Base-by-base conservation (phyloP, 2,888 invertebrate species). In the Dolichopus griseipennis region DNA sequence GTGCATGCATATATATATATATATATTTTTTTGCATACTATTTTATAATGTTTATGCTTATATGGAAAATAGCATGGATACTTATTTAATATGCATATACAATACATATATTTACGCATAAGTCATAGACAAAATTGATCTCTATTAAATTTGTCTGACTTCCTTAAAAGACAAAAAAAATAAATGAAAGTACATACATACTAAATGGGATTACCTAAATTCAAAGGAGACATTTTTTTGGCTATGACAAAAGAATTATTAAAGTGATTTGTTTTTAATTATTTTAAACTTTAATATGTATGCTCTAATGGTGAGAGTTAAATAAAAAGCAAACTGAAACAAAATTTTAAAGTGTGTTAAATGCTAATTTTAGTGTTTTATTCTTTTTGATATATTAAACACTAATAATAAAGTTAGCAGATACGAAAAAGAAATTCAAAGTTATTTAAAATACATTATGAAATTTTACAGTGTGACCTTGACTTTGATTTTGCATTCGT, bases 1-100 rank as follows among this genome's bases (percentile, higher is more conserved):
- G 52, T 52, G 18, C 52, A 52, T 52, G 18, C 18, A 2, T 52
- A 52, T 52, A 52, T 52, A 52, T 43, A 43, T n/a, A n/a, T n/a
- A n/a, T n/a, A n/a, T n/a, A n/a, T 43, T 15, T 15, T 15, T 43
- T 9, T 43, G 43, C 52, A 52, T n/a, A 18, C 52, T 27, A 5
- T 7, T 52, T 52, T 52, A 18, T 52, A 18, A 52, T 12, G n/a
- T n/a, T n/a, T n/a, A 52, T 52, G 52, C n/a, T 52, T 52, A 37
- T 18, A 52, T 52, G 52, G 52, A 52, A 52, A 52, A 52, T n/a
- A 52, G 52, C 52, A 52, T 52, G 52, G 52, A 52, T 52, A 52
- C 52, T 12, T 18, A 52, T n/a, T n/a, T n/a, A n/a, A n/a, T n/a
- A n/a, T n/a, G n/a, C 15, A 52, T 52, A 52, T 52, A 52, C 18